A percentile compares a stretch with the other conserved stretches of the same genome.
Evolutionary conservation across 2,888 invertebrate species (phyloP).

Genomic region (Scrobipalpa atriplicella): DNA sequence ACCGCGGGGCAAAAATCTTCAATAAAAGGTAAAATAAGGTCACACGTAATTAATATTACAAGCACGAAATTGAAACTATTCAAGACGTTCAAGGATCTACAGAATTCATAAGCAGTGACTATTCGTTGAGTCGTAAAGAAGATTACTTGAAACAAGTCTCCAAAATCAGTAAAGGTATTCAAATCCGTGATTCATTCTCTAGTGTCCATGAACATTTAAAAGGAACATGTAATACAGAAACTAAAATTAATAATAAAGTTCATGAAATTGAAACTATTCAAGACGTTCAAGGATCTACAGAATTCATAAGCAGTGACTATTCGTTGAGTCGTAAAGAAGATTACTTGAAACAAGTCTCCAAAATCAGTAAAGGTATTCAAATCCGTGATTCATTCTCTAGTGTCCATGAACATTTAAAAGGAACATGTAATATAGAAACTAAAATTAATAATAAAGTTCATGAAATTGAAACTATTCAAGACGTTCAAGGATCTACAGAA

Average conservation of each 20-base stretch:
- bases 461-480: slow-evolving; percentile 1
- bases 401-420: background rate
- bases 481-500: background rate
- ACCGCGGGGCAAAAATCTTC: too few species aligned
- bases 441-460: background rate
- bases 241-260: background rate
- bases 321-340: too few species aligned
- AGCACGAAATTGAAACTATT: too few species aligned
- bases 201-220: background rate
- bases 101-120: too few species aligned
- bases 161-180: background rate
- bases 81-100: too few species aligned
- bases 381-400: background rate
- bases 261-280: too few species aligned
- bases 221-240: background rate
- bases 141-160: too few species aligned
- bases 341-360: background rate
- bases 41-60: background rate
- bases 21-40: background rate
- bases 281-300: too few species aligned
- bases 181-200: background rate
- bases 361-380: background rate
- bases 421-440: background rate
- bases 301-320: too few species aligned
- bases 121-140: too few species aligned